Base-by-base conservation (phyloP, 37 sponge, comb jelly and placozoan genomes). In the Theonella swinhoei region DNA sequence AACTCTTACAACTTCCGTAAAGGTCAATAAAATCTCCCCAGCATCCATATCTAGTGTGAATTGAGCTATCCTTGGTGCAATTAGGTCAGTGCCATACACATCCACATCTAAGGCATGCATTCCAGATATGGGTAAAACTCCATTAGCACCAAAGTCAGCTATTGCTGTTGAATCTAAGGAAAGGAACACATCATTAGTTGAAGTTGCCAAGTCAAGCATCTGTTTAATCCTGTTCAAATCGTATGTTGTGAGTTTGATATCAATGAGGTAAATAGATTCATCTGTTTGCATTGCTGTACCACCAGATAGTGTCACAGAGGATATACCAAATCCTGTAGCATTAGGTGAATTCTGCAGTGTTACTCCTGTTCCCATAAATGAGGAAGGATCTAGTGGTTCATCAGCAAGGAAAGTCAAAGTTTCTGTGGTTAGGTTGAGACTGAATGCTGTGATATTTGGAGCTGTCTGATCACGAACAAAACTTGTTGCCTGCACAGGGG, bases 351-450 rank as follows among this genome's bases (percentile, higher is more conserved):
- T 96, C 70, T 91, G 92, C 1, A 96, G 87, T 17, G 87, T 84
- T 24, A 96, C n/a, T 28, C 89, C 90, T 58, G 80, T 32, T 17
- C 88, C 78, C 38, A 68, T 78, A 60, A 87, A 88, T 25, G 97
- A 93, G 17, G 89, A n/a, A 1, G 97, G 89, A 80, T 96, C 88
- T 1, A 96, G 83, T 25, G 97, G 95, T 61, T 96, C 97, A 77
- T 89, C 76, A 43, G 94, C 88, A 31, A 90, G 30, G 58, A 96
- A 60, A 24, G 43, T 83, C 19, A 96, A 62, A 60, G 79, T 61
- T 23, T 84, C 90, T 30, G 74, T 87, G 37, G 88, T 88, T 26
- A 94, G 47, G 36, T 94, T 82, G 34, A 94, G 73, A 63, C 86
- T 80, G 64, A 89, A 96, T 42, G 90, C 83, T 23, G 72, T 37